Base-by-base conservation (phyloP, 2,888 invertebrate genomes). In the Drosophila tanythrix region DNA sequence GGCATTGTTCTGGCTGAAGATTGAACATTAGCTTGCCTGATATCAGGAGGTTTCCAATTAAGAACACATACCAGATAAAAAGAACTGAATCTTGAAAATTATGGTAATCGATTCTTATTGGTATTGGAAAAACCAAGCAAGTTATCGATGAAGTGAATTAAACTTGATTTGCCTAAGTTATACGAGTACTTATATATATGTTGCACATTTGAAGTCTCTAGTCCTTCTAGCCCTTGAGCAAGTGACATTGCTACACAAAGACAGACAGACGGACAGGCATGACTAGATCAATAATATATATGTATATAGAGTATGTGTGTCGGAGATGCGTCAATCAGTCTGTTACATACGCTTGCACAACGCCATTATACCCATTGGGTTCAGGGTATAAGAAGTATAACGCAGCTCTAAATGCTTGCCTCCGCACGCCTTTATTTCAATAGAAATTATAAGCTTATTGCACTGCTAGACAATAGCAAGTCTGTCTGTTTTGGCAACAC, bases 371-470 rank as follows among this genome's bases (percentile, higher is more conserved):
- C 25, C 25, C 46, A 46, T 25, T 15, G 25, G 4, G 27, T 8
- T 15, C 8, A 25, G 46, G 4, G 8, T 25, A 15, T 46, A 46
- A 15, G 15, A 46, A 8, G 46, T 59, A 69, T 63, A 64, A 51
- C 52, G 50, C 74, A 62, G 65, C 68, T 67, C 69, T 56, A 68
- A 70, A 70, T 73, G 70, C 27, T 68, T 48, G 59, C 81, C 57
- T 69, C 71, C 70, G 69, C 68, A 73, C 58, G 79, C 70, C 72
- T 76, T 76, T 76, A 89, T 84, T 89, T 77, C 82, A 88, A 89
- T 88, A 86, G 90, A 89, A 89, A 86, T 88, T 82, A 89, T 88
- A 82, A 80, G 83, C 85, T 82, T 75, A 61, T 53, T 70, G 43
- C 33, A 35, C 59, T 48, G 31, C 57, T 57, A 62, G 60, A 77